Evolutionary conservation across 1,140 invertebrate genomes (phyloP).

Genomic region (Philotrypesis tridentata): DNA sequence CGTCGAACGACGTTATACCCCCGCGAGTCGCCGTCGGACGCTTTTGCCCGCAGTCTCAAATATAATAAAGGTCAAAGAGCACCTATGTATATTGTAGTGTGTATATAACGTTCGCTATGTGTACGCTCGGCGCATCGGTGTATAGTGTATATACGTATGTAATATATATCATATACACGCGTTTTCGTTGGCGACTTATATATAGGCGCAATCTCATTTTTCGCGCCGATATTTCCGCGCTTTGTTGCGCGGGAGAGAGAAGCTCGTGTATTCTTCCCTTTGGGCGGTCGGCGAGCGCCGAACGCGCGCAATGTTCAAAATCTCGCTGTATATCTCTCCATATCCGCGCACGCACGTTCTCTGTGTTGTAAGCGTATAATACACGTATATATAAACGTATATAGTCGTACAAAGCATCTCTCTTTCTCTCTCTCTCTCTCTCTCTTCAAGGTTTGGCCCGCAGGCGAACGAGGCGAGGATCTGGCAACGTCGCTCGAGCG

Average conservation of each 20-base stretch:
- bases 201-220: not conserved
- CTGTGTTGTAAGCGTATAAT: too few species aligned
- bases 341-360: not conserved
- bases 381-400: too few species aligned
- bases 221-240: not conserved
- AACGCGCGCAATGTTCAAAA: not conserved
- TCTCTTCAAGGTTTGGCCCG: constrained; percentile 46
- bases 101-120: too few species aligned
- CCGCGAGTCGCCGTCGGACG: not conserved
- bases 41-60: not conserved
- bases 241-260: too few species aligned
- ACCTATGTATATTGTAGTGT: too few species aligned
- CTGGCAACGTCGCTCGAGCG: constrained; percentile 56
- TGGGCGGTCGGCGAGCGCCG: not conserved
- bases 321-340: not conserved
- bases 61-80: not conserved
- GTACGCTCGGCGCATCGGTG: too few species aligned
- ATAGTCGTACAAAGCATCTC: not conserved
- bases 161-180: too few species aligned
- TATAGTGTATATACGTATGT: too few species aligned
- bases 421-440: not conserved
- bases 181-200: too few species aligned
- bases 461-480: constrained; percentile 37
- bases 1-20: not conserved
- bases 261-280: not conserved